Evolutionary conservation across 2,797 vertebrate species (phyloP), one percentile per base, ranked within the genome.

Genomic region (Pygocentrus nattereri): DNA sequence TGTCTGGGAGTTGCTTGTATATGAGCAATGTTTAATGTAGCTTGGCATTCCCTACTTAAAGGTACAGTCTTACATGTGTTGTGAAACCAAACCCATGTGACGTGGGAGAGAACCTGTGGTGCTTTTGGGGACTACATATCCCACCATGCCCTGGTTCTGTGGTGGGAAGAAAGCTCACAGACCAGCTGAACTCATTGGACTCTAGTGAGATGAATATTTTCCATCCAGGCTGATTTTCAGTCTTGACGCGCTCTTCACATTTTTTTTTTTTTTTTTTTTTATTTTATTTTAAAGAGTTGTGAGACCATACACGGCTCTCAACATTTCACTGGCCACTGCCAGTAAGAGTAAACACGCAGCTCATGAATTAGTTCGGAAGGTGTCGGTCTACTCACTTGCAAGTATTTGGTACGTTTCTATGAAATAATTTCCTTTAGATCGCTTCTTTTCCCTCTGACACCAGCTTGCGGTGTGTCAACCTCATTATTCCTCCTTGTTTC

Each of bases 41-140:
- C 87, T 93, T 93, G 93, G 94, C 95, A 95, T 95, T 95, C 94
- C 95, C 94, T 93, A 92, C 89, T 93, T 93, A 92, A 94, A 94
- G 94, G 93, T 95, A 95, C 94, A 95, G 94, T 95, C 94, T 95
- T 95, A 95, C 92, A 92, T 94, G 94, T 93, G 92, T 94, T 94
- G 94, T 94, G 93, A 94, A 94, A 93, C 93, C 90, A 93, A 93
- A 91, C 91, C 90, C 89, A 89, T 89, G 90, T 73, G 62, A 82
- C 56, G 30, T 74, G 85, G 85, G 79, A 74, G 59, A 73, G 58
- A 85, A 82, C 72, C 82, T 84, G 79, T 76, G 90, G 90, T 91
- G 88, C 90, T 89, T 87, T 88, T 89, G 91, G 92, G 79, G 68
- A 85, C 62, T 41, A 27, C 38, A 47, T 59, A 38, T 85, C 79